Base-by-base conservation (phyloP, 2,888 invertebrate species). In the Heliothis peltigera region DNA sequence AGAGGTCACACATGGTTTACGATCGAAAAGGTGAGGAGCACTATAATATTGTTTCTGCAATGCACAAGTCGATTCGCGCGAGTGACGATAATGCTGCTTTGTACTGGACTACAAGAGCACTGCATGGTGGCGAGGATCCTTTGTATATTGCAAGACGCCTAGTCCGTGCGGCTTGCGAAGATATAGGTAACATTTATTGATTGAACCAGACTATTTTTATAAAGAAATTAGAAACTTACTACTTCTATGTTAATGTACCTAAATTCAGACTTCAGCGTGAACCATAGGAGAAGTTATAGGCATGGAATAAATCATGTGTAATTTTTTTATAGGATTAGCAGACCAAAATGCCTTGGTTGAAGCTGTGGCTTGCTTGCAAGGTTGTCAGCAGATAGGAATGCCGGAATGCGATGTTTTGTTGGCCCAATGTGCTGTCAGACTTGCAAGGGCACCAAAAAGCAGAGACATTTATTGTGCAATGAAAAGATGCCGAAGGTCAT, bases 51-150 rank as follows among this genome's bases (percentile, higher is more conserved):
- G 96, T 97, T 79, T 98, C 98, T 1, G 98, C 98, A 0, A 92
- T 98, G 76, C 98, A 98, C 83, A 98, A 98, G 89, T 97, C 98
- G 0, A 96, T 98, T 55, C 95, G 98, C 76, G 98, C 98, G 0
- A 96, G 97, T 18, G 97, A 98, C 87, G 97, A 96, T 69, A 97
- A 97, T 89, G 98, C 98, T 2, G 96, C 98, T 15, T 89, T 98
- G 43, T 98, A 98, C 86, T 98, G 98, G 98, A 95, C 97, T 2
- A 96, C 97, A 1, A 95, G 98, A 67, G 98, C 98, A 95, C 90
- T 98, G 76, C 95, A 96, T 64, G 97, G 97, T 17, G 98, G 98
- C 12, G 98, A 98, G 88, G 97, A 98, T 87, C 98, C 98, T 0
- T 84, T 97, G 55, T 98, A 96, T 85, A 96, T 98, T 54, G 97